These are phyloP conservation scores for Ornithorhynchus anatinus DNA, from an alignment of 2,113 vertebrate genomes.

Conservation along the genomic window DNA sequence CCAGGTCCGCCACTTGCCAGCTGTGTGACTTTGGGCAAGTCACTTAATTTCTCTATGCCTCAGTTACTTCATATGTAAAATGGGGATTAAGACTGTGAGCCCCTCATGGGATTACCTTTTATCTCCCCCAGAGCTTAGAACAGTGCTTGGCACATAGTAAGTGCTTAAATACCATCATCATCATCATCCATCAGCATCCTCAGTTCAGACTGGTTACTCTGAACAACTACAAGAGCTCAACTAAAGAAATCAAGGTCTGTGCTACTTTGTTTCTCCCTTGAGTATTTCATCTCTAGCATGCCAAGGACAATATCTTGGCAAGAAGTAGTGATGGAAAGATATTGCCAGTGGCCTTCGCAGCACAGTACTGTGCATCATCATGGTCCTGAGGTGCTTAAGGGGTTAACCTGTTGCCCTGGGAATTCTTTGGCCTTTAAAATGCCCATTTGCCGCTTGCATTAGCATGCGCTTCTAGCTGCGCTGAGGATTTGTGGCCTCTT, in stretches of 20 bases:
- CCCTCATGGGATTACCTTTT: too few relatives aligned
- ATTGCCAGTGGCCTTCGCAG: not conserved
- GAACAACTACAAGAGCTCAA: accelerated
- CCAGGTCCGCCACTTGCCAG: too few relatives aligned
- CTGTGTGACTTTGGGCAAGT: too few relatives aligned
- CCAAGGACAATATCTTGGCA: not conserved
- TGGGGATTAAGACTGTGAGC: too few relatives aligned
- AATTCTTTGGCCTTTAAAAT: not conserved
- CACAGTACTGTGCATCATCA: not conserved
- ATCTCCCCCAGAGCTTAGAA: too few relatives aligned
- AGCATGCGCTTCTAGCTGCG: not conserved
- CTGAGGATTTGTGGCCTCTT: not conserved
- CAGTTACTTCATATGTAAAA: too few relatives aligned
- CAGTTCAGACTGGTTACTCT: not conserved
- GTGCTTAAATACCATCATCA: too few relatives aligned
- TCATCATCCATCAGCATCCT: not conserved
- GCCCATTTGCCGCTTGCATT: accelerated
- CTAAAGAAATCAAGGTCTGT: too few relatives aligned
- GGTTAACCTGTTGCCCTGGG: not conserved
- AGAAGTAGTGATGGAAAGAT: not conserved
- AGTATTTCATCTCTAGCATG: not conserved
- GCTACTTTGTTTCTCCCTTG: too few relatives aligned
- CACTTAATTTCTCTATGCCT: too few relatives aligned
- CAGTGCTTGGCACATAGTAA: too few relatives aligned
- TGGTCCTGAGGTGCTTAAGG: not conserved